phyloP scores from a whole-genome alignment of 2,888 invertebrate species.

The Ptilodon capucinus region DNA sequence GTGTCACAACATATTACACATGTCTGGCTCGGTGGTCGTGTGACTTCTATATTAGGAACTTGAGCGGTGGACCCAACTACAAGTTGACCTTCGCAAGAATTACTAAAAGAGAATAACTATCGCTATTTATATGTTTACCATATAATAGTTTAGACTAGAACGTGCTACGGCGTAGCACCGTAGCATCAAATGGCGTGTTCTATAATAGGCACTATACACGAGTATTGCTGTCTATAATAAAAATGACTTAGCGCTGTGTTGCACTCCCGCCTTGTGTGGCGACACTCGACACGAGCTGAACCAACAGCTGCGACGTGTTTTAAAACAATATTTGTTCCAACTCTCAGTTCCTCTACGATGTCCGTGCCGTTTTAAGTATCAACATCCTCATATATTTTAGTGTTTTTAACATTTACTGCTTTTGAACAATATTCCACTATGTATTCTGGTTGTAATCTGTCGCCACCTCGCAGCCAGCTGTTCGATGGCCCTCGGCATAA shows the following conservation, averaged over 20 bases:
- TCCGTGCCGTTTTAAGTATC: not conserved
- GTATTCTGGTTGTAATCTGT: not conserved
- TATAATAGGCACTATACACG: not conserved
- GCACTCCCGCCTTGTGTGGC: not conserved
- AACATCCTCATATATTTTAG: not conserved
- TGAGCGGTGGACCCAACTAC: too few species aligned
- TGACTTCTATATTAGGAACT: too few species aligned
- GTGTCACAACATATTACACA: not conserved
- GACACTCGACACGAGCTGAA: not conserved
- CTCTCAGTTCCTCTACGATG: not conserved
- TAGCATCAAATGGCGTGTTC: not conserved
- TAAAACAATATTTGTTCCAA: not conserved
- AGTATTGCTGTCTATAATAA: not conserved
- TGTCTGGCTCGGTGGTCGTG: too few species aligned
- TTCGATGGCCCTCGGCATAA: not conserved
- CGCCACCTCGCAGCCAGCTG: not conserved
- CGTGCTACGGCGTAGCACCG: too few species aligned
- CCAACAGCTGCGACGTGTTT: not conserved
- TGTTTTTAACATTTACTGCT: not conserved
- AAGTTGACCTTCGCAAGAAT: too few species aligned
- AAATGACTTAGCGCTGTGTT: not conserved
- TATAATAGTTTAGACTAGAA: too few species aligned
- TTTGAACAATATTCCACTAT: not conserved
- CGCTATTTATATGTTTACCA: too few species aligned
- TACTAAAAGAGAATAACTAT: too few species aligned